Evolutionary conservation across 2,888 invertebrate genomes (phyloP).

Genomic region (Drosophila putrida): DNA sequence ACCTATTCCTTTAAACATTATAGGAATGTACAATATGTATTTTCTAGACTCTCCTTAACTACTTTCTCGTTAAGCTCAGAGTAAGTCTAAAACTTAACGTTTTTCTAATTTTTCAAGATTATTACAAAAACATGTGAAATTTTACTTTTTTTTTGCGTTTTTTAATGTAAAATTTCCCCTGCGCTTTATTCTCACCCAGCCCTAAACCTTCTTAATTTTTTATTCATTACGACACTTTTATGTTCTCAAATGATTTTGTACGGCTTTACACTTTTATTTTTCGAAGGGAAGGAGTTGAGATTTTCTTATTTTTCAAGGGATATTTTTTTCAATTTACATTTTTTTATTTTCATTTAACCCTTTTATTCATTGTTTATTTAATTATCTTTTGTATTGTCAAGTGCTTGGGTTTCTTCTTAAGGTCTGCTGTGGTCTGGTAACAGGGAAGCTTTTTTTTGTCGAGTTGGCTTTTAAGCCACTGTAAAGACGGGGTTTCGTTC

Average conservation of each 20-base stretch:
- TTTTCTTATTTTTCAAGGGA: slow-evolving; percentile 29
- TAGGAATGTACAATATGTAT: too few relatives aligned
- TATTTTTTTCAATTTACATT: slow-evolving; percentile 70
- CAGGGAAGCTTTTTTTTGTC: slow-evolving; percentile 15
- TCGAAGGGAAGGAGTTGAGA: slow-evolving; percentile 32
- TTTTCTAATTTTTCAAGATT: too few relatives aligned
- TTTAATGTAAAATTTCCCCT: background rate
- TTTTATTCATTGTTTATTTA: slow-evolving; percentile 77
- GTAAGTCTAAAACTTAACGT: too few relatives aligned
- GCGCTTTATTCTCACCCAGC: slow-evolving; percentile 9
- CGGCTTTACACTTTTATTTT: slow-evolving; percentile 64
- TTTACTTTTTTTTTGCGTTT: background rate
- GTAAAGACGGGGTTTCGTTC: slow-evolving; percentile 11
- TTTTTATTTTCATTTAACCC: slow-evolving; percentile 67
- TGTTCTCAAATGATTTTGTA: slow-evolving; percentile 70
- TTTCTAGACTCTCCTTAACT: too few relatives aligned
- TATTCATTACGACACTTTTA: slow-evolving; percentile 66
- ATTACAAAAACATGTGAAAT: too few relatives aligned
- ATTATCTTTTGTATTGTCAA: slow-evolving; percentile 78
- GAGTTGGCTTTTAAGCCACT: slow-evolving; percentile 40
- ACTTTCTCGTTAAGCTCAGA: too few relatives aligned
- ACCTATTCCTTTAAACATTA: too few relatives aligned
- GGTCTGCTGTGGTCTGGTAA: slow-evolving; percentile 39
- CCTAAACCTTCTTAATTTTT: slow-evolving; percentile 33
- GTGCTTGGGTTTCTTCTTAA: slow-evolving; percentile 56